Base-by-base conservation (phyloP, 2,797 vertebrate species). In the Balearica regulorum region DNA sequence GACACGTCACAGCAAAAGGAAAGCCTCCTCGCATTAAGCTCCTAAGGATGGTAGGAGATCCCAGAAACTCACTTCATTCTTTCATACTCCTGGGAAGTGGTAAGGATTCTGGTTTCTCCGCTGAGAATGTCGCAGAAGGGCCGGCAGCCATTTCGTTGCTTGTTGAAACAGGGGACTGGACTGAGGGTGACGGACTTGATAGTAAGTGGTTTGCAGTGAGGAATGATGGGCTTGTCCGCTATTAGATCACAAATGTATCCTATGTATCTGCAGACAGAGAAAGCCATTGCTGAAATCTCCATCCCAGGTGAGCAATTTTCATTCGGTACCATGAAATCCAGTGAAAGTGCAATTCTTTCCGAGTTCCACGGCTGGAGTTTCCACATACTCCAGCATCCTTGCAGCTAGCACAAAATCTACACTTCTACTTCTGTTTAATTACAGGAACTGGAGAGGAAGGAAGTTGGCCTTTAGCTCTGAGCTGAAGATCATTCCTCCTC, bases 141-240 rank as follows among this genome's bases (percentile, higher is more conserved):
- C 62, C 99, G 98, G 95, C 99, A 99, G 96, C 99, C 99, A 4
- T 98, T 99, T 57, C 99, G 99, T 87, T 99, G 99, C 96, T 99
- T 99, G 98, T 99, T 99, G 98, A 99, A 99, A 97, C 99, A 99
- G 53, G 99, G 99, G 18, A 99, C 98, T 3, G 99, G 99, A 58
- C 98, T 99, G 60, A 99, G 98, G 22, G 98, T 99, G 95, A 99
- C 98, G 0, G 98, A 98, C 97, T 99, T 99, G 96, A 99, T 99
- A 5, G 98, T 97, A 82, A 99, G 96, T 4, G 99, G 99, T 95
- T 99, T 99, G 95, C 98, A 98, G 98, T 99, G 99, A 48, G 99
- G 99, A 65, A 99, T 96, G 57, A 98, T 96, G 31, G 99, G 99
- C 92, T 99, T 99, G 97, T 99, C 99, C 51, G 99, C 99, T 60